Conservation (phyloP, 2,888 invertebrate species). For the Netelia fuscicornis region DNA sequence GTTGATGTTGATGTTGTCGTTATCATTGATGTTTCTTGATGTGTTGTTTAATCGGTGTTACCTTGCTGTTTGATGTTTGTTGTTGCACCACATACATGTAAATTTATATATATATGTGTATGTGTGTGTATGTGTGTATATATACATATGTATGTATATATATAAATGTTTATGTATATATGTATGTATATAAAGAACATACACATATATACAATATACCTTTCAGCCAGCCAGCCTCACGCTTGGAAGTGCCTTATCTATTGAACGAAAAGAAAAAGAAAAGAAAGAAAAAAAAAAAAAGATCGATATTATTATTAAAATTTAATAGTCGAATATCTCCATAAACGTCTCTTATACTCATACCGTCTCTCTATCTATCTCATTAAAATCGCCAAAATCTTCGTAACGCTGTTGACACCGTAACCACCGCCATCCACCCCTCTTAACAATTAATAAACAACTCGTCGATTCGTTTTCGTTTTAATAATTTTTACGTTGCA, state of each 20-base stretch:
- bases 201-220: slow-evolving; percentile 48
- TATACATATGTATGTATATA: slow-evolving; percentile 52
- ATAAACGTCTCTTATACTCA: slow-evolving; percentile 45
- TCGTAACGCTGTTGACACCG: slow-evolving; percentile 65
- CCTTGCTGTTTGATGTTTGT: slow-evolving; percentile 84
- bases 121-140: slow-evolving; percentile 24
- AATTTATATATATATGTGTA: slow-evolving; percentile 70
- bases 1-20: slow-evolving; percentile 84
- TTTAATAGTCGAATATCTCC: slow-evolving; percentile 61
- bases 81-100: slow-evolving; percentile 82
- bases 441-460: slow-evolving; percentile 56
- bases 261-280: slow-evolving; percentile 67
- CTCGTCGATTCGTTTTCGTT: background rate
- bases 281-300: slow-evolving; percentile 16
- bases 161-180: no score
- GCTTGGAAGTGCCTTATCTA: slow-evolving; percentile 81
- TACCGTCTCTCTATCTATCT: slow-evolving; percentile 36
- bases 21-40: slow-evolving; percentile 84
- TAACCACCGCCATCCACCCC: slow-evolving; percentile 63
- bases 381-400: slow-evolving; percentile 51
- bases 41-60: slow-evolving; percentile 84
- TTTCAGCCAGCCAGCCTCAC: slow-evolving; percentile 82
- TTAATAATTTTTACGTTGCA: no score
- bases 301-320: slow-evolving; percentile 45
- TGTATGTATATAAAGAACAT: no score